Evolutionary conservation across 2,797 vertebrate species (phyloP).

Genomic region (Bucorvus abyssinicus): DNA sequence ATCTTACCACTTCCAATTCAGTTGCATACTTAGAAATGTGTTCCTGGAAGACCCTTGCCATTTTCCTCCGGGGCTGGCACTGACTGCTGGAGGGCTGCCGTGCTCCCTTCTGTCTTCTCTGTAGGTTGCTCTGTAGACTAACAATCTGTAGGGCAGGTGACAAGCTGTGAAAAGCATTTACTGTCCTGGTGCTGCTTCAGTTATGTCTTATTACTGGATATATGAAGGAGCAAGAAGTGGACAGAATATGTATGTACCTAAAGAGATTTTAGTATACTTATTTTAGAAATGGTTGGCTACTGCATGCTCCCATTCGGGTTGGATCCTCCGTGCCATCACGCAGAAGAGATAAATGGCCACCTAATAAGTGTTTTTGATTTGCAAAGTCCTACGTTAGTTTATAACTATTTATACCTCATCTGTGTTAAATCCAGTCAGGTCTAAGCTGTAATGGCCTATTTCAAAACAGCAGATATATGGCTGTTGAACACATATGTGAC

Average conservation of each 20-base stretch:
- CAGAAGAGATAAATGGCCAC: background rate
- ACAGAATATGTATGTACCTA: background rate
- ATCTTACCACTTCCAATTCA: background rate
- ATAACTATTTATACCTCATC: background rate
- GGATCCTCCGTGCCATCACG: background rate
- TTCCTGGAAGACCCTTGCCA: background rate
- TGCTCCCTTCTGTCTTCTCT: background rate
- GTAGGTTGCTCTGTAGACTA: background rate
- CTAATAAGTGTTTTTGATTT: background rate
- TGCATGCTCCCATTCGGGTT: background rate
- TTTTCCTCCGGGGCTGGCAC: accelerated
- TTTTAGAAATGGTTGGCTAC: background rate
- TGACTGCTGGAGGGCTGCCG: background rate
- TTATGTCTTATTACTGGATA: background rate
- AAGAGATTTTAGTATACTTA: background rate
- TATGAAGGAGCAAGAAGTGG: background rate
- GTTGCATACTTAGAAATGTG: background rate
- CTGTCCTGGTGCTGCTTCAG: background rate
- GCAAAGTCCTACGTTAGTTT: background rate
- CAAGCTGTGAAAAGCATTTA: background rate
- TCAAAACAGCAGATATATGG: background rate
- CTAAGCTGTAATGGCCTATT: background rate
- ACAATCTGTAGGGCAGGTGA: background rate
- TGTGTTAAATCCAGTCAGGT: background rate
- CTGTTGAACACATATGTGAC: background rate